Conservation (phyloP, 1,140 invertebrate species). For the Aphelinus atriplicis region DNA sequence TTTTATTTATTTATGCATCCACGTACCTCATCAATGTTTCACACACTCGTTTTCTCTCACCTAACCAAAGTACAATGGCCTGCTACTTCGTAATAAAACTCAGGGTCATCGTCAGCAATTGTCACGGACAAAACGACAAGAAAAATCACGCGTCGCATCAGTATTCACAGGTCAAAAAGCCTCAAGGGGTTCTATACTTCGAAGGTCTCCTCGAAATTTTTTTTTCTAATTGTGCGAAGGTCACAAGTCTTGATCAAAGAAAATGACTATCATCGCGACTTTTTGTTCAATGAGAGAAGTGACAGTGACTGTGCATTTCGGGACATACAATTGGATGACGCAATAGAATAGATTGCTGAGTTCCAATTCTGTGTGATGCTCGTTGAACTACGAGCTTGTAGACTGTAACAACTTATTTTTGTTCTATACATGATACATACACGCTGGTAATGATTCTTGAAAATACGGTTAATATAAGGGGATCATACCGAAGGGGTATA, state of each 20-base stretch:
- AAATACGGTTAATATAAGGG: too few species aligned
- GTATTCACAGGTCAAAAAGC: slow-evolving; percentile 41
- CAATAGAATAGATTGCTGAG: slow-evolving; percentile 1
- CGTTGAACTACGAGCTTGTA: too few species aligned
- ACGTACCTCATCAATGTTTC: background rate
- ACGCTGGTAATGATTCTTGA: too few species aligned
- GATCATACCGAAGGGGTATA: too few species aligned
- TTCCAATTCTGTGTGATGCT: too few species aligned
- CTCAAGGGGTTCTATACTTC: slow-evolving; percentile 38
- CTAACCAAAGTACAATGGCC: slow-evolving; percentile 15
- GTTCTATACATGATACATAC: too few species aligned
- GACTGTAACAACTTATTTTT: too few species aligned
- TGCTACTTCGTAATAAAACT: slow-evolving; percentile 20
- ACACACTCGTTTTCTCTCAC: background rate
- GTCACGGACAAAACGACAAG: slow-evolving; percentile 39
- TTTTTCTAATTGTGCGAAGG: slow-evolving; percentile 60
- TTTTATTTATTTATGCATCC: background rate
- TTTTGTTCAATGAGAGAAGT: slow-evolving; percentile 27
- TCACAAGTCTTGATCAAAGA: slow-evolving; percentile 50
- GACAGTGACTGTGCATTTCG: slow-evolving; percentile 44
- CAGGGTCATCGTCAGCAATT: slow-evolving; percentile 39
- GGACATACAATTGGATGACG: slow-evolving; percentile 27
- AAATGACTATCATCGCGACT: slow-evolving; percentile 51
- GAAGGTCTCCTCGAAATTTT: slow-evolving; percentile 24
- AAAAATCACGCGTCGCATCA: slow-evolving; percentile 33